Evolutionary conservation across 2,888 invertebrate genomes (phyloP).

Genomic region (Microplitis manilae): DNA sequence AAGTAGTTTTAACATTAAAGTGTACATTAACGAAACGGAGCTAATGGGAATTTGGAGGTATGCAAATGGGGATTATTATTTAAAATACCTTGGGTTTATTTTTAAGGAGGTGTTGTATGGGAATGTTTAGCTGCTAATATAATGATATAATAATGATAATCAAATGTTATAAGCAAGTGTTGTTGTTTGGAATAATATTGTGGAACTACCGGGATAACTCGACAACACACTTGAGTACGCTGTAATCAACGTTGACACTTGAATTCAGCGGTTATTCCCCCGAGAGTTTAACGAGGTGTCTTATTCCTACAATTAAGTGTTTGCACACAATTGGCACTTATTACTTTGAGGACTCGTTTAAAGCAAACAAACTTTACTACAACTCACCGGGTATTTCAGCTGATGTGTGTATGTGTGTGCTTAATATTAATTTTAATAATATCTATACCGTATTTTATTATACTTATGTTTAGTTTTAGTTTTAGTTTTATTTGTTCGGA

Average conservation of each 20-base stretch:
- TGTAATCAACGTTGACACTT: constrained; percentile 38
- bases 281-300: neutral
- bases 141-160: neutral
- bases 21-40: neutral
- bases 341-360: neutral
- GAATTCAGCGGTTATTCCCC: constrained; percentile 18
- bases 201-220: constrained; percentile 26
- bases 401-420: too few relatives aligned
- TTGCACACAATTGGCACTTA: neutral
- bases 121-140: neutral
- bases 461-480: too few relatives aligned
- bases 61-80: constrained; percentile 26
- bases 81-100: neutral
- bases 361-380: neutral
- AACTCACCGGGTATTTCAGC: too few relatives aligned
- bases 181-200: constrained; percentile 23
- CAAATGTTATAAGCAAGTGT: neutral
- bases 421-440: too few relatives aligned
- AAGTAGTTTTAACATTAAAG: neutral
- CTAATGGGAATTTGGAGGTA: neutral
- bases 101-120: neutral
- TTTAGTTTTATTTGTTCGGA: too few relatives aligned
- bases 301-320: neutral
- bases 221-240: constrained; percentile 29
- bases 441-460: too few relatives aligned